Conservation (phyloP, 2,113 vertebrate species). For the Microtus richardsoni region DNA sequence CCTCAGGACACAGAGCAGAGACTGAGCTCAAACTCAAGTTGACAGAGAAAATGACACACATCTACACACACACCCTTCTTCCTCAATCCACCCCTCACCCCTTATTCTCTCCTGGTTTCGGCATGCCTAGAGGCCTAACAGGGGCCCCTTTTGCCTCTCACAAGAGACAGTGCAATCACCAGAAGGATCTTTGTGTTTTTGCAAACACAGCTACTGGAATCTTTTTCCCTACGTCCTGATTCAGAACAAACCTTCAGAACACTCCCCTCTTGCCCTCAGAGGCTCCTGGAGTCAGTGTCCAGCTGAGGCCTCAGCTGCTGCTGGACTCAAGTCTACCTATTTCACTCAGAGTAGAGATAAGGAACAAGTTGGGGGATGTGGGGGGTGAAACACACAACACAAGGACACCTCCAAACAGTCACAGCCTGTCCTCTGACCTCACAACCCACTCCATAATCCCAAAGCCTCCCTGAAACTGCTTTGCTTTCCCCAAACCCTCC, state of each 20-base stretch:
- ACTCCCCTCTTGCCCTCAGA: not conserved
- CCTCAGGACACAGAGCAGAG: not conserved
- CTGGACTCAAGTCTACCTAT: not conserved
- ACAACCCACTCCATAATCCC: not conserved
- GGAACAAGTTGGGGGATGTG: not conserved
- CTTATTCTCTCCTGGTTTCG: not conserved
- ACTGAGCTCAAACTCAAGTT: not conserved
- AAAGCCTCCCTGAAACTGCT: not conserved
- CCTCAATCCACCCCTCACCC: not conserved
- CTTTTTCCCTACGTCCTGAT: constrained; percentile 1
- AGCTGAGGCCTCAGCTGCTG: not conserved
- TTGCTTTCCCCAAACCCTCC: not conserved
- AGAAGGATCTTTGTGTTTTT: constrained; percentile 13
- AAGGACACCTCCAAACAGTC: not conserved
- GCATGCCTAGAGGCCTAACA: not conserved
- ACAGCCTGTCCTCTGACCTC: constrained; percentile 8
- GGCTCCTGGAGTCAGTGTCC: not conserved
- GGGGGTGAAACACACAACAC: not conserved
- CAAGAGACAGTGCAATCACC: not conserved
- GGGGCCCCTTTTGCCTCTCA: not conserved
- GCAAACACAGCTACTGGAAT: constrained; percentile 32
- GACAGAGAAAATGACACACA: not conserved
- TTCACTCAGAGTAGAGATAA: not conserved
- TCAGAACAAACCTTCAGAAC: constrained; percentile 31
- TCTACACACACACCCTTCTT: not conserved